Evolutionary conservation across 1,140 invertebrate species (phyloP).

Genomic region (Cyrtorhinus lividipennis): DNA sequence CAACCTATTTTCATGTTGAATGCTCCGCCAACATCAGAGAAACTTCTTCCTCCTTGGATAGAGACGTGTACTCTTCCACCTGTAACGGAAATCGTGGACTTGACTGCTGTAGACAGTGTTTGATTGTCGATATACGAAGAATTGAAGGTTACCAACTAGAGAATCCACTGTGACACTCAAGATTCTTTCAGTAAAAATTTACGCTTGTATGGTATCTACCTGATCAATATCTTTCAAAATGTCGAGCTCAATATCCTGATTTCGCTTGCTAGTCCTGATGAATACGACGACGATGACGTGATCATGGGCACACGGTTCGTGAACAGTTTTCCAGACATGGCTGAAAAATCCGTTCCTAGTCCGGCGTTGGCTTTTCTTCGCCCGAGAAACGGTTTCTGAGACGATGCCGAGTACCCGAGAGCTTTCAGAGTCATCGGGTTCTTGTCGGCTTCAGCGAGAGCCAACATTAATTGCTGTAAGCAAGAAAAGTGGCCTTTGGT

Average conservation of each 20-base stretch:
- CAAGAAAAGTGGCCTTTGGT: too few species aligned
- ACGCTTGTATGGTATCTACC: too few species aligned
- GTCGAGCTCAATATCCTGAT: slow-evolving; percentile 11
- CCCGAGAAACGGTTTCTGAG: slow-evolving; percentile 1
- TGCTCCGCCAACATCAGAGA: neutral
- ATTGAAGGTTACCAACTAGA: too few species aligned
- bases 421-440: slow-evolving; percentile 4
- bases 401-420: neutral
- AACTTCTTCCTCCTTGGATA: neutral
- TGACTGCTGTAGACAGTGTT: too few species aligned
- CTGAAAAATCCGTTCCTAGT: slow-evolving; percentile 8
- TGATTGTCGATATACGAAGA: too few species aligned
- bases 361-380: slow-evolving; percentile 12
- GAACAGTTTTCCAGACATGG: slow-evolving; percentile 9
- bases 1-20: too few species aligned
- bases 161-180: too few species aligned
- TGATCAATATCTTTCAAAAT: slow-evolving; percentile 17
- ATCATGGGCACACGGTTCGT: neutral
- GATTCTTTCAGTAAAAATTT: too few species aligned
- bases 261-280: neutral
- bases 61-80: slow-evolving; percentile 4
- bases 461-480: slow-evolving; percentile 8
- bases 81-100: slow-evolving; percentile 5
- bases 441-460: slow-evolving; percentile 3
- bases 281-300: neutral